Base-by-base conservation (phyloP, 2,113 vertebrate genomes). In the Colaptes auratus region DNA sequence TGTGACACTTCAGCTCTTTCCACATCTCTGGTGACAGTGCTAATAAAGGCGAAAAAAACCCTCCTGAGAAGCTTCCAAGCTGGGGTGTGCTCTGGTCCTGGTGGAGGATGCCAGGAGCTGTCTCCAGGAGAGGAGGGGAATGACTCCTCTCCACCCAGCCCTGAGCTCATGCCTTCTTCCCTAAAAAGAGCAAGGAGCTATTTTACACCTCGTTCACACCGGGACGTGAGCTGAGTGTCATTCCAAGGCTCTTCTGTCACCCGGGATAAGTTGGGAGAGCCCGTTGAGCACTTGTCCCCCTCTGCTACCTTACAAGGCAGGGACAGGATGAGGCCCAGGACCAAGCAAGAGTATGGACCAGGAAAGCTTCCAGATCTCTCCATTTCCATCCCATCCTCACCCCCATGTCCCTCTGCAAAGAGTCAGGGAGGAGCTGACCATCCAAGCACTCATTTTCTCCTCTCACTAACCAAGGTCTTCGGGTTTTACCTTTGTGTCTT, bases 171-270 rank as follows among this genome's bases (percentile, higher is more conserved):
- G 63, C 74, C 77, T 89, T 71, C 93, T 90, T 75, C 52, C 90
- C 95, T 95, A 96, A 94, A 92, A 96, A 82, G 87, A 96, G 86
- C 94, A 82, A 90, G 89, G 90, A 85, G 84, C 66, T 93, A 93
- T 95, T 95, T 96, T 88, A 77, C 90, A 96, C 82, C 89, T 95
- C 85, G 9, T 90, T 95, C 80, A 30, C 93, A 91, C 80, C 3
- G 18, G 90, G 92, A 79, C 7, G 11, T 60, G 89, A 93, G 90
- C 88, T 55, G 80, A 31, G 67, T 71, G 65, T 78, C 93, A 87
- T 92, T 95, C 95, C 96, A 92, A 86, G 89, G 88, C 84, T 72
- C 90, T 90, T 92, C 74, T 19, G 91, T 94, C 93, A 95, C 59
- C 28, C 4, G 1, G 70, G 79, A 74, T 91, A 94, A 89, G 91